phyloP scores from a whole-genome alignment of 30 jellyfish, hydroid and myxozoan genomes.

The Aurelia coerulea region DNA sequence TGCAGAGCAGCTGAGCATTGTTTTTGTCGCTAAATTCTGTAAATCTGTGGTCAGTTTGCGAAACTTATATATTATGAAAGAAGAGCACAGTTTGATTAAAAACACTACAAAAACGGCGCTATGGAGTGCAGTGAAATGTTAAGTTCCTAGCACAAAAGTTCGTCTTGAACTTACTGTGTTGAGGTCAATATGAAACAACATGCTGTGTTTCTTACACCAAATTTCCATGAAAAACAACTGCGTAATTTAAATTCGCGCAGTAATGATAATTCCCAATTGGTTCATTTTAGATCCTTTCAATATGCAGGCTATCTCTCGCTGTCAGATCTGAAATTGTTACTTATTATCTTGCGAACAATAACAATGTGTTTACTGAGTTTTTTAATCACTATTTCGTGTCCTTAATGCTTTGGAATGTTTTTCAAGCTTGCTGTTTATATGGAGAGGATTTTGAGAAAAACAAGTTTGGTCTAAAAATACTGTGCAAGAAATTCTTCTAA shows the following conservation, averaged over 20 bases:
- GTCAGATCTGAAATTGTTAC: too few relatives aligned
- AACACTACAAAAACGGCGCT: constrained; percentile 1
- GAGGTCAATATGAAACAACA: constrained; percentile 1
- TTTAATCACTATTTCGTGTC: too few relatives aligned
- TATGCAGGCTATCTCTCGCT: too few relatives aligned
- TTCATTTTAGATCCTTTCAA: too few relatives aligned
- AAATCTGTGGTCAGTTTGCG: constrained; percentile 33
- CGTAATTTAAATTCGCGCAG: background rate
- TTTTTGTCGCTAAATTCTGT: constrained; percentile 12
- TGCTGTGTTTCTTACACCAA: constrained; percentile 14
- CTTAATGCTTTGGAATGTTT: too few relatives aligned
- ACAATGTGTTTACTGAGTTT: too few relatives aligned
- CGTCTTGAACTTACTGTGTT: constrained; percentile 19
- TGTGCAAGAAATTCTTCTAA: too few relatives aligned
- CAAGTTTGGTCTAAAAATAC: too few relatives aligned
- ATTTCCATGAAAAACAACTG: background rate
- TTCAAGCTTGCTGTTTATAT: too few relatives aligned
- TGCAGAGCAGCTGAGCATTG: constrained; percentile 19
- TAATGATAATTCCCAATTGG: too few relatives aligned
- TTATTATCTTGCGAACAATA: too few relatives aligned
- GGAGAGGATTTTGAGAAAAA: too few relatives aligned
- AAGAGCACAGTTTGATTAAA: constrained; percentile 5
- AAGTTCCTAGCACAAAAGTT: constrained; percentile 21
- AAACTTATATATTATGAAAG: constrained; percentile 10
- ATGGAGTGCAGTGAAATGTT: background rate